Evolutionary conservation across 1,140 invertebrate species (phyloP), one percentile per base, ranked within the genome.

Genomic region (Drosophila parvula): DNA sequence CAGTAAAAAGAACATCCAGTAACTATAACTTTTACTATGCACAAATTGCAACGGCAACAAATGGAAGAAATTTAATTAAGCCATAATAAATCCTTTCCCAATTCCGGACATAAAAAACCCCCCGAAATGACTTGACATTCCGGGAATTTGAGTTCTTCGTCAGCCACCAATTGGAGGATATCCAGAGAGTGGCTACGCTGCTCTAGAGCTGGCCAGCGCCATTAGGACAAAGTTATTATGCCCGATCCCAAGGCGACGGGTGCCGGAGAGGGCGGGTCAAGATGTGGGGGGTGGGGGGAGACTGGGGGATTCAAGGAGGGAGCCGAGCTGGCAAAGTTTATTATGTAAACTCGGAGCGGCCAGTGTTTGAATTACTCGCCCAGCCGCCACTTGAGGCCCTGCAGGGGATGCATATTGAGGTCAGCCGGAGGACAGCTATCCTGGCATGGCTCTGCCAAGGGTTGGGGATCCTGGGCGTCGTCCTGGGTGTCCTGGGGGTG

Each of bases 281-380:
- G 51, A 53, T 53, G 47, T 32, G 67, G 27, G 47, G 40, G 67
- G 27, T 30, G 43, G 12, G 14, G n/a, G 14, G 22, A 12, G 38
- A 22, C 50, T 44, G 18, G 38, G 40, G 48, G 48, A 16, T 18
- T 50, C 48, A 50, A 32, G 48, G 30, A 50, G 48, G 48, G 62
- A 64, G 14, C 73, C 56, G 62, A 69, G 77, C 70, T 77, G 79
- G 70, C 59, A 62, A 86, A 86, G 82, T 86, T 88, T 82, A 74
- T 86, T 79, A 73, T 88, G 83, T 82, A 85, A 85, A 85, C 82
- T 86, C 62, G 55, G 74, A 86, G 79, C 62, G 74, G 75, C 62
- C 82, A 82, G 83, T 88, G 82, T 86, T 85, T 86, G 82, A 86
- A 88, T 82, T 88, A 88, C 82, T 86, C 70, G 59, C 79, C 65